phyloP scores from a whole-genome alignment of 2,888 invertebrate species.

The Drosophila macrospina region DNA sequence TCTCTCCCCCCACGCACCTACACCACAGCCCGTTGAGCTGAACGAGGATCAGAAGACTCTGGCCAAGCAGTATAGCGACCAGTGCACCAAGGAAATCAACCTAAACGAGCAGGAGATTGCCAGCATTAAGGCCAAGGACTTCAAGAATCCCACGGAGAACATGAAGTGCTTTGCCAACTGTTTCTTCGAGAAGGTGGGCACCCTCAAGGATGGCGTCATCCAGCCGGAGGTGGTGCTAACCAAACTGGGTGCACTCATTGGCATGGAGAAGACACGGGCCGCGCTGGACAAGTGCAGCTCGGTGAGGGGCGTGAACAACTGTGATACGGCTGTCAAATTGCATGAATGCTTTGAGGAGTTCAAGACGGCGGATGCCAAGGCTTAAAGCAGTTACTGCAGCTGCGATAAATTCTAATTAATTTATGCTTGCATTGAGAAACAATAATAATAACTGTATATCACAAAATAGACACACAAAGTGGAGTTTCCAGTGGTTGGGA shows the following conservation, averaged over 20 bases:
- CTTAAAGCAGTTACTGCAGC: constrained; percentile 45
- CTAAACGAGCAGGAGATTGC: constrained; percentile 65
- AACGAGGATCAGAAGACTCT: constrained; percentile 73
- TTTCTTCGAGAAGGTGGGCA: constrained; percentile 80
- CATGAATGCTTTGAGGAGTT: constrained; percentile 66
- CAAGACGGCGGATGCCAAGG: constrained; percentile 42
- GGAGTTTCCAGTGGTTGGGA: background rate
- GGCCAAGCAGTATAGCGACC: constrained; percentile 58
- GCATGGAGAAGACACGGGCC: constrained; percentile 72
- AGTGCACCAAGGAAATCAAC: constrained; percentile 65
- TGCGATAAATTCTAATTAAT: constrained; percentile 68
- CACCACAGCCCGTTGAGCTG: constrained; percentile 57
- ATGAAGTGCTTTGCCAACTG: constrained; percentile 82
- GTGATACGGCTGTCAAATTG: constrained; percentile 76
- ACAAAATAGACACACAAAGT: constrained; percentile 60
- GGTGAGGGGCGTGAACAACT: constrained; percentile 67
- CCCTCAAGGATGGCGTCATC: constrained; percentile 74
- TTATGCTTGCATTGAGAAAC: constrained; percentile 56
- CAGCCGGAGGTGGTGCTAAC: constrained; percentile 59
- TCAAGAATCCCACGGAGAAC: constrained; percentile 62
- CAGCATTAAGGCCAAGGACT: constrained; percentile 69
- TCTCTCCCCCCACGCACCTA: no score
- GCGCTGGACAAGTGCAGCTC: constrained; percentile 64
- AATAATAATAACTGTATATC: constrained; percentile 65
- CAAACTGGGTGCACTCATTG: constrained; percentile 65